These are phyloP conservation scores for Fregetta grallaria DNA, from an alignment of 2,113 vertebrate genomes.

Conservation along the genomic window DNA sequence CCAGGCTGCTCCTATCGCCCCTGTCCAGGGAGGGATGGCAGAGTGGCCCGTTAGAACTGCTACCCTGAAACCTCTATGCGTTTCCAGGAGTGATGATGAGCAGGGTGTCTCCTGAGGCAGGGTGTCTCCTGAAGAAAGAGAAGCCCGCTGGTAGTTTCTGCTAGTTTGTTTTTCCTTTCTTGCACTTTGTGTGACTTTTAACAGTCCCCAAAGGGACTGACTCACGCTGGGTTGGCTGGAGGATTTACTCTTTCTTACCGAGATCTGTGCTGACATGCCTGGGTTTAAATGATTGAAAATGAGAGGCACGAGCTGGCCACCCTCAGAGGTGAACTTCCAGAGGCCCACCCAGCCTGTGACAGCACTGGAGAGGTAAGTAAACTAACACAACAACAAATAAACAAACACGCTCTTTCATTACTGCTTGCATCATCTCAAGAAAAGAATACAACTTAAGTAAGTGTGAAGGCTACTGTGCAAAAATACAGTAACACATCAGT, in stretches of 20 bases:
- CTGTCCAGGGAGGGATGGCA: background rate
- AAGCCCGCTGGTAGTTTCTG: background rate
- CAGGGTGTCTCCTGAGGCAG: background rate
- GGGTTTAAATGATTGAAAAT: background rate
- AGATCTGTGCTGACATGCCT: background rate
- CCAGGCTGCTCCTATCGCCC: background rate
- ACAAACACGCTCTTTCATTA: background rate
- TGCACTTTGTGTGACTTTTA: background rate
- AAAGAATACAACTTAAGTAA: background rate
- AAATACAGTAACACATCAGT: background rate
- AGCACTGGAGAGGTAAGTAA: background rate
- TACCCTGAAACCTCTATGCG: background rate
- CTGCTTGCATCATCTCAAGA: background rate
- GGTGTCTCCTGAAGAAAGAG: background rate
- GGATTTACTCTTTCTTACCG: background rate
- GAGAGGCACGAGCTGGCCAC: background rate
- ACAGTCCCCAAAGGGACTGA: background rate
- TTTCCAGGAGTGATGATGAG: background rate
- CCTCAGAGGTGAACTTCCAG: background rate
- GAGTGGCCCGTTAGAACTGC: background rate
- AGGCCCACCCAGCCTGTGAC: background rate
- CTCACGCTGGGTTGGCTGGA: background rate
- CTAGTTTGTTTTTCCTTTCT: background rate
- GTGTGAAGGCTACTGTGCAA: background rate
- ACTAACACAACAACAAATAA: background rate